Evolutionary conservation across 2,113 vertebrate genomes (phyloP), one percentile per base, ranked within the genome.

Genomic region (Actenoides hombroni): DNA sequence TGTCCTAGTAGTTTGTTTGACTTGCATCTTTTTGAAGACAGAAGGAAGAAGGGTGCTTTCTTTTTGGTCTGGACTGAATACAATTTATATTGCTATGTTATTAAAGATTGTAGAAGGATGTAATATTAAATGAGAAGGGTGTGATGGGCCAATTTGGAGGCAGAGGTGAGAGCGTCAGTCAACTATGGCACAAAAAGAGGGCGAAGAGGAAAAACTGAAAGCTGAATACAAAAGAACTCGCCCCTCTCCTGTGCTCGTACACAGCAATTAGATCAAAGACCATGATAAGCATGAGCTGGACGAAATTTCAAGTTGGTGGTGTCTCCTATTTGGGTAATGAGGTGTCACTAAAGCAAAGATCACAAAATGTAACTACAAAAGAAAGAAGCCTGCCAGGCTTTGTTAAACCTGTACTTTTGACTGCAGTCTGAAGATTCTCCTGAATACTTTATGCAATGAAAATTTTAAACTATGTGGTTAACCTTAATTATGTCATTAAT

Each of bases 321-420:
- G 3, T 39, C 77, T 80, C 74, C 65, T 88, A 8, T 91, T 89
- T 94, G 83, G 84, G 56, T 92, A 96, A 96, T 23, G 60, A 97
- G 77, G 53, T 89, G 80, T 85, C 88, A 73, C 95, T n/a, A 5
- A 79, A 79, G 76, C 3, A 40, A 68, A 73, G 80, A 95, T 89
- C 82, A 90, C 84, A 94, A 96, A 92, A 83, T 28, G 61, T 56
- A 94, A 37, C 71, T 84, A 89, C 83, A 90, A 67, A 93, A 92
- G 92, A 87, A 59, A 77, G 73, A 70, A 77, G 68, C 94, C 96
- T 96, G 84, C 84, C 86, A 94, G 95, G 88, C 82, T 78, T 82
- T 85, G 82, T 94, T 86, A 95, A 94, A 88, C 28, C 88, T 74
- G 54, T 51, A 57, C 92, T 93, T 94, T 71, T 46, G 63, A 88